These are phyloP conservation scores for Rhaphigaster nebulosa DNA, from an alignment of 2,888 invertebrate genomes.

Conservation along the genomic window DNA sequence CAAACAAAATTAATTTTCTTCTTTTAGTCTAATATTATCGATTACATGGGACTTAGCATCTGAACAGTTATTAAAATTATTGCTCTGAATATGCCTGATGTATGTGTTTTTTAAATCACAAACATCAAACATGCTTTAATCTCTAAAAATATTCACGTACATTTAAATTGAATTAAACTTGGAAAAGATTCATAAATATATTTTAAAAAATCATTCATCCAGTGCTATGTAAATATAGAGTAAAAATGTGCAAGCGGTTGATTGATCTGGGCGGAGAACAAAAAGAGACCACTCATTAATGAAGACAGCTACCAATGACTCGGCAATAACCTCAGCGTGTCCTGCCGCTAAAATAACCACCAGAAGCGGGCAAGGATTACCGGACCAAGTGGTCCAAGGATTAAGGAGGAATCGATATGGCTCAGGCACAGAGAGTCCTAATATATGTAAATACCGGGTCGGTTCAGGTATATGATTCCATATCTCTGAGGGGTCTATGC, in stretches of 20 bases:
- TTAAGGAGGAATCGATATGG: constrained; percentile 29
- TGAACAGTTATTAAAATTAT: no score
- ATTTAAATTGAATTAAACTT: no score
- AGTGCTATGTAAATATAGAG: background rate
- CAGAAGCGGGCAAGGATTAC: background rate
- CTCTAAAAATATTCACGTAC: no score
- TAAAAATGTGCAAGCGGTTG: background rate
- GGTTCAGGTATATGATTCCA: background rate
- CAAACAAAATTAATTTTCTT: no score
- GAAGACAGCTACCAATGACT: background rate
- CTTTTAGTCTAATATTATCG: no score
- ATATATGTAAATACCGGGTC: constrained; percentile 39
- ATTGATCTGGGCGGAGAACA: background rate
- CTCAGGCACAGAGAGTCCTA: background rate
- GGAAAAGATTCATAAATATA: no score
- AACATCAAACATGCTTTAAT: no score
- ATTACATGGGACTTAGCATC: no score
- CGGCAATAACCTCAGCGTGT: background rate
- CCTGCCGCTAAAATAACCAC: background rate
- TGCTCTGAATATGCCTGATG: no score
- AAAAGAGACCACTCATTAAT: background rate
- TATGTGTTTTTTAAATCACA: no score
- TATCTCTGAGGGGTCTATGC: background rate
- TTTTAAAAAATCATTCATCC: background rate
- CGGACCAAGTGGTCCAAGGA: constrained; percentile 24